These are phyloP conservation scores for Rhorus exstirpatorius DNA, from an alignment of 2,888 invertebrate genomes.

Conservation along the genomic window DNA sequence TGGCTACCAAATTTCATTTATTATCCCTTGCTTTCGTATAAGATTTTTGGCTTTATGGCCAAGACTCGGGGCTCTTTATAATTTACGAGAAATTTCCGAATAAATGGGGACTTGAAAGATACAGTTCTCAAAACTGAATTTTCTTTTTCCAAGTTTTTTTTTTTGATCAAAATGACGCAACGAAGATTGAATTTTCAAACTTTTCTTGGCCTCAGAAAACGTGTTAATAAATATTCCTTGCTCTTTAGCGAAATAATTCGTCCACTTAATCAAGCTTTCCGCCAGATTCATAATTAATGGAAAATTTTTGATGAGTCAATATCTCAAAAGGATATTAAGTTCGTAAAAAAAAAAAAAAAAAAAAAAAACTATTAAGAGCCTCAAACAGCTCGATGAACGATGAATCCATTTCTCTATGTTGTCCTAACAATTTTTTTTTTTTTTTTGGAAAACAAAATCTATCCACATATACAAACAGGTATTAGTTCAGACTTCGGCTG, in stretches of 20 bases:
- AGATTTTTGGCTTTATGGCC: no score
- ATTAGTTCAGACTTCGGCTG: constrained; percentile 21
- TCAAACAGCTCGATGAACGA: not conserved
- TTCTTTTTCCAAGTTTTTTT: no score
- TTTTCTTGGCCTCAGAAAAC: no score
- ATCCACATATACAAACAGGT: constrained; percentile 3
- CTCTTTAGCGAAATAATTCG: not conserved
- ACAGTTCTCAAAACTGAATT: no score
- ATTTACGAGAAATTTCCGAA: no score
- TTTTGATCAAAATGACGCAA: no score
- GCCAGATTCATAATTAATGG: not conserved
- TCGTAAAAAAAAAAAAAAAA: constrained; percentile 3
- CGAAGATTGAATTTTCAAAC: no score
- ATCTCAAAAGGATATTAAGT: not conserved
- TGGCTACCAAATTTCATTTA: not conserved
- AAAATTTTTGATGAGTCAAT: not conserved
- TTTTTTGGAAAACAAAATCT: constrained; percentile 25
- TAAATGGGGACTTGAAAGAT: no score
- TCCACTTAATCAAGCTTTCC: not conserved
- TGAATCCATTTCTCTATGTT: not conserved
- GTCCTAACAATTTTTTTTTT: not conserved
- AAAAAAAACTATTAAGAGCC: not conserved
- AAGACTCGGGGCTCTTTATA: no score
- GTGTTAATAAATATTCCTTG: no score
- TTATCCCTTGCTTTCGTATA: no score